phyloP scores from a whole-genome alignment of 2,888 invertebrate genomes.

The Pardosa pseudoannulata region DNA sequence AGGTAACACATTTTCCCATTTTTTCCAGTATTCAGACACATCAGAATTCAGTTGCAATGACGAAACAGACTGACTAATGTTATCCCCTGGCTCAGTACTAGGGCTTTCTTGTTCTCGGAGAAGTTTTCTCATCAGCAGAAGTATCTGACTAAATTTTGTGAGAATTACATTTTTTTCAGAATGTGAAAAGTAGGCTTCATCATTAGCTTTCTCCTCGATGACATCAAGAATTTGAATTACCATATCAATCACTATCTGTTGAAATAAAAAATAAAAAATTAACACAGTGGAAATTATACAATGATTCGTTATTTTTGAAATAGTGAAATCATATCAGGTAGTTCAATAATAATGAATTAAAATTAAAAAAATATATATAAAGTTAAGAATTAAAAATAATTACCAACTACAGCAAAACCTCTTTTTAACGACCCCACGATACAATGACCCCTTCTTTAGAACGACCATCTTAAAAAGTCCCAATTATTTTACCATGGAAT shows the following conservation, averaged over 20 bases:
- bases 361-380: no score
- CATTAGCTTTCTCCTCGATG: conserved; percentile 20
- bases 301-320: neutral
- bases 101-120: conserved; percentile 26
- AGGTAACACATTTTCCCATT: neutral
- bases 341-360: no score
- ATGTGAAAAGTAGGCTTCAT: neutral
- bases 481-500: no score
- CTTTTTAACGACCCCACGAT: no score
- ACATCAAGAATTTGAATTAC: conserved; percentile 47
- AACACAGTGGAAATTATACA: no score
- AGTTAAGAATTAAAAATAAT: no score
- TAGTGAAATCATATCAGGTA: no score
- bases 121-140: conserved; percentile 46
- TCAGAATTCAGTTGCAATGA: neutral
- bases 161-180: conserved; percentile 26
- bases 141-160: conserved; percentile 23
- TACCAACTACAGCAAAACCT: no score
- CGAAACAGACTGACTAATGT: neutral
- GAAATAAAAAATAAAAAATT: neutral
- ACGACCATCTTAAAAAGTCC: no score
- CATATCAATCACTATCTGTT: conserved; percentile 46
- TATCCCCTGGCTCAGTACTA: neutral
- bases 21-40: conserved; percentile 5
- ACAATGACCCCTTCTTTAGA: no score